phyloP scores from a whole-genome alignment of 2,888 invertebrate species.

The Schizotus pectinicornis region DNA sequence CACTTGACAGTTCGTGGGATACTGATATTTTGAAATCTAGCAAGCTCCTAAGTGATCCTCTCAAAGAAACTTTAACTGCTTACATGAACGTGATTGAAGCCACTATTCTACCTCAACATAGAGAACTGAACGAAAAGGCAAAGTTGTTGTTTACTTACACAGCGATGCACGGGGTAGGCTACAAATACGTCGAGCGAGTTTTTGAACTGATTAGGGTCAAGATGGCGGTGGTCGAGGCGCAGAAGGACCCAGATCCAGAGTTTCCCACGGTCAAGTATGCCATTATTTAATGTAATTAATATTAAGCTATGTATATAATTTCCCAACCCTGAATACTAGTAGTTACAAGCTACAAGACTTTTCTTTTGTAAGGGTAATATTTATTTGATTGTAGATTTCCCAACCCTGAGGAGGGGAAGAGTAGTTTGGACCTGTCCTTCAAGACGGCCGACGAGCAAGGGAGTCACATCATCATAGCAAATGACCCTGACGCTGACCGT shows the following conservation, averaged over 20 bases:
- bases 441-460: constrained; percentile 75
- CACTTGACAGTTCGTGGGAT: constrained; percentile 82
- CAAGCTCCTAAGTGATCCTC: constrained; percentile 70
- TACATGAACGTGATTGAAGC: constrained; percentile 71
- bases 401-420: constrained; percentile 95
- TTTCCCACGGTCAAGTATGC: constrained; percentile 87
- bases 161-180: constrained; percentile 98
- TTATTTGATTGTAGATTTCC: constrained; percentile 69
- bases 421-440: constrained; percentile 67
- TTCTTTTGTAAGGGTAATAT: not conserved
- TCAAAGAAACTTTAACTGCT: constrained; percentile 66
- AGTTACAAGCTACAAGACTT: no score
- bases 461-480: constrained; percentile 84
- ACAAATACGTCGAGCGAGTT: constrained; percentile 75
- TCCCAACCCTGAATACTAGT: no score
- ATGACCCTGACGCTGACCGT: constrained; percentile 98
- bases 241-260: constrained; percentile 91
- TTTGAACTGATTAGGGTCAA: constrained; percentile 78
- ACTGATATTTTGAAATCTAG: constrained; percentile 62
- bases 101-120: constrained; percentile 62
- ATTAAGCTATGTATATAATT: no score
- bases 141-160: constrained; percentile 79
- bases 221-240: constrained; percentile 72
- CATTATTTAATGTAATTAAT: not conserved
- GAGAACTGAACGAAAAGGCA: constrained; percentile 65